Evolutionary conservation across 2,888 invertebrate genomes (phyloP).

Genomic region (Ceratothoa steindachneri): DNA sequence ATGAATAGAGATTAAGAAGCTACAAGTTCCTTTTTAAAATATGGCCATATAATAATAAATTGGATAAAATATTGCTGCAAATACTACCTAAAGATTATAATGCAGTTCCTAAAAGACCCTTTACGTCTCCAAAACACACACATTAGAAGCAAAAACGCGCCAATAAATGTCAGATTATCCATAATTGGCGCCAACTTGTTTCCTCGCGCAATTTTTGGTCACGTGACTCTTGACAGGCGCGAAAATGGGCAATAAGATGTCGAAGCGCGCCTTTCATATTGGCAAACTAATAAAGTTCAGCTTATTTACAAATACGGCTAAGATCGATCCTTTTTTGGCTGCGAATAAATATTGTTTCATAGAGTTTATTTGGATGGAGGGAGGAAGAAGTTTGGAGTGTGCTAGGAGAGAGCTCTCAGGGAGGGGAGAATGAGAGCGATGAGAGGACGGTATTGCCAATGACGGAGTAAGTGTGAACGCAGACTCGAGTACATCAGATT

Average conservation of each 20-base stretch:
- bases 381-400: background rate
- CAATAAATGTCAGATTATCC: slow-evolving; percentile 10
- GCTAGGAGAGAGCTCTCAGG: background rate
- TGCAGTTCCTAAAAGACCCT: no score
- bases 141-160: background rate
- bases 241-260: background rate
- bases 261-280: background rate
- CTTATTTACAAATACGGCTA: background rate
- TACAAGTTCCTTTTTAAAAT: no score
- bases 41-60: no score
- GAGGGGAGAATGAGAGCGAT: background rate
- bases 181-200: slow-evolving; percentile 7
- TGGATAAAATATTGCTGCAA: no score
- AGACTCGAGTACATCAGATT: background rate
- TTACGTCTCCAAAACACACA: background rate
- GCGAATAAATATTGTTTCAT: slow-evolving; percentile 2
- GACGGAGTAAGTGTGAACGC: background rate
- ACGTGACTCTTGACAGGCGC: slow-evolving; percentile 8
- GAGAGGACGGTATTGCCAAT: background rate
- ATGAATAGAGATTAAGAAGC: no score
- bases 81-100: no score
- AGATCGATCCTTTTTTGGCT: background rate
- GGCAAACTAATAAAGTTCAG: background rate
- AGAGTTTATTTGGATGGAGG: background rate
- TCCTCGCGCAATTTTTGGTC: background rate